Evolutionary conservation across 1,140 invertebrate genomes (phyloP).

Genomic region (Onthophagus taurus): DNA sequence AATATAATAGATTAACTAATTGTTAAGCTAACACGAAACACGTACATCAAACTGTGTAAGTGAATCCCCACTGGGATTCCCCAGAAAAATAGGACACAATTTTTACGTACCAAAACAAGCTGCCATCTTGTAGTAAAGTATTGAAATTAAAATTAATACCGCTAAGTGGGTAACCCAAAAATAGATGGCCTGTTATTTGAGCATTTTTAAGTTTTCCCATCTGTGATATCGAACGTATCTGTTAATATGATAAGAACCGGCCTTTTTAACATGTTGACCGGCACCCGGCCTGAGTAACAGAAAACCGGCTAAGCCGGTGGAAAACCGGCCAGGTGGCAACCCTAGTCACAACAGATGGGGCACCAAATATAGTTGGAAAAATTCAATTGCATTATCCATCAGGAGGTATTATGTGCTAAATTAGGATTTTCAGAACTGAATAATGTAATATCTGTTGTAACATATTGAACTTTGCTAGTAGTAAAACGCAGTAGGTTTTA

Average conservation of each 20-base stretch:
- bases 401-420: too few species aligned
- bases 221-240: neutral
- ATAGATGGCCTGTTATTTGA: neutral
- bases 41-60: neutral
- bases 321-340: neutral
- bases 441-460: too few species aligned
- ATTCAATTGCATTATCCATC: too few species aligned
- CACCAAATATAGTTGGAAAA: too few species aligned
- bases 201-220: neutral
- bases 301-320: conserved; percentile 1
- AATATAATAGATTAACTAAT: neutral
- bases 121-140: neutral
- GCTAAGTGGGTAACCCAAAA: neutral
- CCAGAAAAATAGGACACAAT: neutral
- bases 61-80: too few species aligned
- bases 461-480: too few species aligned
- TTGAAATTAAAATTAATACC: conserved; percentile 1
- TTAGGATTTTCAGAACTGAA: too few species aligned
- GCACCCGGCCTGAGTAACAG: neutral
- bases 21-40: neutral
- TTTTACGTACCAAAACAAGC: neutral
- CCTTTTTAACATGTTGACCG: neutral
- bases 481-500: too few species aligned
- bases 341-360: too few species aligned
- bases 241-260: neutral